Conservation (phyloP, 2,888 invertebrate species). For the Phortica okadai region DNA sequence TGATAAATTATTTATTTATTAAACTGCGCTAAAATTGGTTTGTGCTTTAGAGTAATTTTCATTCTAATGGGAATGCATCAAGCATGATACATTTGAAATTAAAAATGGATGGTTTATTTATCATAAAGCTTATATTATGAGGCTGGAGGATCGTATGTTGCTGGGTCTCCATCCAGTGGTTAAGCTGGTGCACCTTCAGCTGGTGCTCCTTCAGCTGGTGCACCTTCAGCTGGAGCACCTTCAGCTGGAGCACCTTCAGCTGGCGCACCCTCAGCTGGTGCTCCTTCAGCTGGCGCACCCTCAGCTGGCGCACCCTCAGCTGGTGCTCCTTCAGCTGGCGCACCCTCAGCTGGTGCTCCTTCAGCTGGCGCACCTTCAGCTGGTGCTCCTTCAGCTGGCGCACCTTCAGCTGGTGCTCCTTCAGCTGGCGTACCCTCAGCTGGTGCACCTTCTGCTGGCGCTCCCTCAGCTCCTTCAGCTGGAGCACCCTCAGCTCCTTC, state of each 20-base stretch:
- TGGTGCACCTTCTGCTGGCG: not conserved
- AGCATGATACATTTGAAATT: no score
- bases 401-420: no score
- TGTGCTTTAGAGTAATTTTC: no score
- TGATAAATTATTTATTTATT: no score
- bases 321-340: not conserved
- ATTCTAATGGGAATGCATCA: no score
- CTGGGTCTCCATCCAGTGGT: not conserved
- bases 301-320: not conserved
- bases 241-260: not conserved
- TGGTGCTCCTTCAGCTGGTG: constrained; percentile 6
- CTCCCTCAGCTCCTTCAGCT: not conserved
- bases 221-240: not conserved
- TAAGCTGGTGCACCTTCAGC: not conserved
- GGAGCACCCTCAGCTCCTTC: not conserved
- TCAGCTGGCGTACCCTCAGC: not conserved
- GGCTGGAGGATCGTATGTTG: not conserved
- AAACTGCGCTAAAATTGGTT: no score
- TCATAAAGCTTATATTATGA: no score
- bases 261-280: not conserved
- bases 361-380: no score
- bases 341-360: not conserved
- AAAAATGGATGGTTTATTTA: no score
- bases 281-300: not conserved
- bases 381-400: no score